phyloP scores from a whole-genome alignment of 1,140 invertebrate species.

The Heliothis virescens region DNA sequence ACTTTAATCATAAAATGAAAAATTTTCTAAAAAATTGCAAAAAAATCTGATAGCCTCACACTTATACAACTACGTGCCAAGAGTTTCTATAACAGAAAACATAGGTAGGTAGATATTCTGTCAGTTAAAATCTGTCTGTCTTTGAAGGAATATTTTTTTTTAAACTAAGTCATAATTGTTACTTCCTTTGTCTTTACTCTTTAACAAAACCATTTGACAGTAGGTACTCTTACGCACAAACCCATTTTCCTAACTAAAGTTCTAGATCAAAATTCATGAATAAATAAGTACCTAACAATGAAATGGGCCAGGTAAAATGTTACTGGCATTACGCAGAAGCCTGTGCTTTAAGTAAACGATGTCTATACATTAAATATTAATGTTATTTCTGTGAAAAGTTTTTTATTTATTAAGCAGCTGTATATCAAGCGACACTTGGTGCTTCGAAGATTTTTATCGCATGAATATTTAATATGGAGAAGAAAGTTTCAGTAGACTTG shows the following conservation, averaged over 20 bases:
- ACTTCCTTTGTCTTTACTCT: too few species aligned
- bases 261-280: not conserved
- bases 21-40: not conserved
- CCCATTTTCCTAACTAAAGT: not conserved
- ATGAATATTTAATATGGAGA: conserved; percentile 4
- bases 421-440: not conserved
- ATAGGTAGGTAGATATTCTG: too few species aligned
- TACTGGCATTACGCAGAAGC: not conserved
- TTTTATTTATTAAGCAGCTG: conserved; percentile 3
- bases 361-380: not conserved
- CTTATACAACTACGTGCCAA: conserved; percentile 6
- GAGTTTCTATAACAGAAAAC: too few species aligned
- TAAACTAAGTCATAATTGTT: too few species aligned
- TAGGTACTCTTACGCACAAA: too few species aligned
- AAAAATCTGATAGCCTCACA: not conserved
- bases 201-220: too few species aligned
- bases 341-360: not conserved
- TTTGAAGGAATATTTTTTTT: too few species aligned
- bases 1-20: not conserved
- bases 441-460: not conserved
- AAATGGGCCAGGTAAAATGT: not conserved
- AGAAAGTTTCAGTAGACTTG: not conserved
- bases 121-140: too few species aligned
- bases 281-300: not conserved
- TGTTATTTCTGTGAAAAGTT: not conserved